Base-by-base conservation (phyloP, 2,888 invertebrate genomes). In the Lithodes maja region DNA sequence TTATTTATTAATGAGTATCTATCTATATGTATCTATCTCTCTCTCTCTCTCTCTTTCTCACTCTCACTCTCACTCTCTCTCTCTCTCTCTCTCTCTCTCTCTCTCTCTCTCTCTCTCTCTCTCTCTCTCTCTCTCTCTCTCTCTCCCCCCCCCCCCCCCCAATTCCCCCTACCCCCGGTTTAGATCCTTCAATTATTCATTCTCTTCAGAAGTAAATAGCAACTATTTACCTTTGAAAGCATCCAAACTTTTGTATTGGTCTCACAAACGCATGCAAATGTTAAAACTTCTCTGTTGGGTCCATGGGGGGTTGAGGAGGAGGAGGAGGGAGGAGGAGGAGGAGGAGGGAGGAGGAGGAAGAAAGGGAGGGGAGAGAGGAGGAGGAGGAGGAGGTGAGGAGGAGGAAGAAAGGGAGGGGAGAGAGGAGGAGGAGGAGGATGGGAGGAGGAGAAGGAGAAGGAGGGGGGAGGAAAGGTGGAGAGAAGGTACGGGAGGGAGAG, bases 151-250 rank as follows among this genome's bases (percentile, higher is more conserved):
- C 1, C 54, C 1, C 3, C 3, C 33, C 2, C 33, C 3, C 17
- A 15, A 1, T 9, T n/a, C n/a, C 3, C 17, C 1, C 9, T n/a
- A 17, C 9, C 17, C 3, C 15, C 82, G 49, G 68, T 71, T 7
- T 52, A 55, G 55, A 15, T 54, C 84, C 83, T 87, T 83, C 87
- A 82, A 87, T 87, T 87, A 87, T 87, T 87, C 87, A 87, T 87
- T 87, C 87, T 83, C 87, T 87, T 87, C 83, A 87, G 87, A 87
- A 87, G 87, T 87, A 87, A 87, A 87, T 87, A 87, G 87, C 87
- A 87, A 87, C 87, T 87, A 87, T 87, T 87, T 87, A 87, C 87
- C 87, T 87, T 87, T 83, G 87, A 87, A 87, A 87, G 82, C 87
- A 87, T 87, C 87, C 78, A 87, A 87, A 87, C 87, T 87, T 87